Conservation (phyloP, 35 echinoderm and acorn worm species). For the Chiridota heheva region DNA sequence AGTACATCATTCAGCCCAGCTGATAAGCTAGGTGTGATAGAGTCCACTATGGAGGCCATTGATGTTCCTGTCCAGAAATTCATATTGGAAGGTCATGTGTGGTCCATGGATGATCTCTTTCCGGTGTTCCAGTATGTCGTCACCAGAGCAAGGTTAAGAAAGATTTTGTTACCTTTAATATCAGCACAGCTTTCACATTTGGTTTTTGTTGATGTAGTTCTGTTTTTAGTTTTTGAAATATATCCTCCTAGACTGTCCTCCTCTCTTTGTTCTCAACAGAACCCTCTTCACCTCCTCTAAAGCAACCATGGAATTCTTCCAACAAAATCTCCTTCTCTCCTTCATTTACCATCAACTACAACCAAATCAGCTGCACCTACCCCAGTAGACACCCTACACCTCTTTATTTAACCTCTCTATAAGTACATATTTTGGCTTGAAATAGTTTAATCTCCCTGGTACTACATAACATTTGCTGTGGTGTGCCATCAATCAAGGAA, state of each 20-base stretch:
- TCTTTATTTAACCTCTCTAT: no score
- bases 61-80: conserved; percentile 41
- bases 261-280: neutral
- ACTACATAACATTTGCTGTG: no score
- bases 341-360: no score
- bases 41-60: conserved; percentile 79
- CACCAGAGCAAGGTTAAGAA: conserved; percentile 81
- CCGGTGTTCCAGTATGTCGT: conserved; percentile 97
- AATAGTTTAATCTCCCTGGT: no score
- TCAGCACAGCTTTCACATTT: neutral
- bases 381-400: no score
- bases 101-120: conserved; percentile 98
- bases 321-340: no score
- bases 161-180: neutral
- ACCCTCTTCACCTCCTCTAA: neutral
- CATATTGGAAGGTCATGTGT: conserved; percentile 44
- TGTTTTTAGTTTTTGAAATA: neutral
- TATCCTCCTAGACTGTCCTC: neutral
- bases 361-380: no score
- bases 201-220: neutral
- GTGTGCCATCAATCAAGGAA: no score
- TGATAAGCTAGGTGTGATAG: conserved; percentile 79
- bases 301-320: no score
- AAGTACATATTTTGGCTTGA: no score
- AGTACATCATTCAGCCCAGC: conserved; percentile 93